Conservation (phyloP, 2,888 invertebrate species). For the Euplagia quadripunctaria region DNA sequence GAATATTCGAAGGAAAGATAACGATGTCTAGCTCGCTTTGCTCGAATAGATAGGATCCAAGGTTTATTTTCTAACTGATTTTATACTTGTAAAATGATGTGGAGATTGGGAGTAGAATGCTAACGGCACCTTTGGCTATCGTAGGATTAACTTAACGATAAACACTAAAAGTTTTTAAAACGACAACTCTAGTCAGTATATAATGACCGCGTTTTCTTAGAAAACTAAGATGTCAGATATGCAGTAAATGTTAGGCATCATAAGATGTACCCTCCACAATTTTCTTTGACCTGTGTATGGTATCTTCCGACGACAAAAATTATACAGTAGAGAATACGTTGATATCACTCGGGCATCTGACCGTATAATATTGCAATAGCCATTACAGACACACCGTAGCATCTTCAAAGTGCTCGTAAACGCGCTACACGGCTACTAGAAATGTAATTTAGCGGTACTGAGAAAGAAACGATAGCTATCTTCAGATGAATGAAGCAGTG, state of each 20-base stretch:
- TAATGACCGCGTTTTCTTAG: slow-evolving; percentile 70
- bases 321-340: slow-evolving; percentile 79
- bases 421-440: slow-evolving; percentile 84
- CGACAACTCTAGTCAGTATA: slow-evolving; percentile 54
- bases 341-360: slow-evolving; percentile 81
- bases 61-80: slow-evolving; percentile 14
- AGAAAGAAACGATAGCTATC: slow-evolving; percentile 83
- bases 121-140: slow-evolving; percentile 59
- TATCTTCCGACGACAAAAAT: slow-evolving; percentile 79
- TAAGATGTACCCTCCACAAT: slow-evolving; percentile 70
- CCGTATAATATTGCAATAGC: slow-evolving; percentile 85
- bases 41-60: slow-evolving; percentile 11
- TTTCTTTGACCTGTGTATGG: slow-evolving; percentile 78
- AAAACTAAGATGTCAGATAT: slow-evolving; percentile 76
- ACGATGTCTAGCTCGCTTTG: slow-evolving; percentile 18
- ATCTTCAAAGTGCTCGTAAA: slow-evolving; percentile 86
- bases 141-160: slow-evolving; percentile 56
- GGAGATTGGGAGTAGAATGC: slow-evolving; percentile 27
- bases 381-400: slow-evolving; percentile 82
- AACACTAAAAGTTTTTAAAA: slow-evolving; percentile 60
- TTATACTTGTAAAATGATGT: slow-evolving; percentile 16
- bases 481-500: slow-evolving; percentile 79
- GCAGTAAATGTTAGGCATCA: slow-evolving; percentile 73
- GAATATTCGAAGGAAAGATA: slow-evolving; percentile 36
- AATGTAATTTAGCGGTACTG: slow-evolving; percentile 86